Percentiles rank a stretch among this genome's conserved stretches.
phyloP scores from a whole-genome alignment of 2,797 vertebrate genomes.

The Chaetophractus vellerosus region DNA sequence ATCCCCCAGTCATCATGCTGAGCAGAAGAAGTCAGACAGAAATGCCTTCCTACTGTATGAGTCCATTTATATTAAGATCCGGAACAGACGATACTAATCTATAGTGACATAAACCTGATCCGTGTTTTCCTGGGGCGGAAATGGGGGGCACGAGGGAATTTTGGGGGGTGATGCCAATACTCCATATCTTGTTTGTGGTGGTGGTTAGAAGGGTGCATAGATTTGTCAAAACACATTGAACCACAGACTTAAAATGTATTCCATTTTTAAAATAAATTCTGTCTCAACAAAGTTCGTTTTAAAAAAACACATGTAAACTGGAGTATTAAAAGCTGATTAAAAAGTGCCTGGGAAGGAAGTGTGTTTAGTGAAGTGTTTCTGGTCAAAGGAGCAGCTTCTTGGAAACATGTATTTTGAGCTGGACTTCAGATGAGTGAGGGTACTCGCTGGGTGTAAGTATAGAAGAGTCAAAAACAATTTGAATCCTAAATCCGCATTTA shows the following conservation, averaged over 20 bases:
- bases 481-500: neutral
- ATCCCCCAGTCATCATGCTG: neutral
- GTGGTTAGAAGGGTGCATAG: accelerated
- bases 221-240: neutral
- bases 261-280: neutral
- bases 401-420: neutral
- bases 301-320: neutral
- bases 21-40: neutral
- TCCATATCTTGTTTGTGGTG: no score
- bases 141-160: neutral
- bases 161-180: neutral
- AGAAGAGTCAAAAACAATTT: neutral
- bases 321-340: neutral
- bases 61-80: neutral
- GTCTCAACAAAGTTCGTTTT: neutral
- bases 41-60: accelerated
- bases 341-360: no score
- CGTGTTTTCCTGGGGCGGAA: no score
- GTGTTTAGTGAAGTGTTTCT: neutral
- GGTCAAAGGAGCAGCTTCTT: neutral
- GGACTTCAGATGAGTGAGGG: neutral
- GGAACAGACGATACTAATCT: neutral
- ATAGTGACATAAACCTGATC: neutral
- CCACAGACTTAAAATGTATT: neutral
- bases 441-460: neutral